Base-by-base conservation (phyloP, 2,113 vertebrate genomes). In the Lutjanus erythropterus region DNA sequence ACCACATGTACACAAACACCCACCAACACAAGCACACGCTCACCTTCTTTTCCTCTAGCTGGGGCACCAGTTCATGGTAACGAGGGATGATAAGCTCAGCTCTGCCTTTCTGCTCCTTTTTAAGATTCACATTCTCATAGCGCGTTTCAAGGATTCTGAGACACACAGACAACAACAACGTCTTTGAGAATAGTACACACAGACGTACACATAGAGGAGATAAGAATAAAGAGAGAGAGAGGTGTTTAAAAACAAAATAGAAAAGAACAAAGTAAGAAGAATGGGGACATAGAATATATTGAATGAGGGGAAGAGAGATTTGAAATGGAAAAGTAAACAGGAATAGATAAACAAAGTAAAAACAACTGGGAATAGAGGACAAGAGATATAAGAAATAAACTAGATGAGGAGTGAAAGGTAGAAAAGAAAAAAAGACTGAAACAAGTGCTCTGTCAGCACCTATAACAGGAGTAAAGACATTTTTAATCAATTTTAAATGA, bases 121-220 rank as follows among this genome's bases (percentile, higher is more conserved):
- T 93, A 86, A 95, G 87, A 81, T 95, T 96, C 88, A 95, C 62
- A 50, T 97, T 96, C 92, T 96, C 94, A 84, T 90, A 96, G 77
- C 80, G 71, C 37, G 88, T 41, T 73, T 72, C 37, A 59, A 72
- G 88, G 88, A 94, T 79, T 85, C 95, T 96, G 88, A 86, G 33
- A 37, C 41, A 85, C 46, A 42, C 33, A 79, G 49, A 65, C 33
- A 69, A 47, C 5, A 14, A 49, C 35, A 84, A 42, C n/a, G 35
- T 67, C 8, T 77, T 56, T 71, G 18, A 75, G 41, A 69, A 50
- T 15, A 68, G 33, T 78, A 62, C 5, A 72, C 49, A 55, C 14
- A 69, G 15, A 27, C n/a, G 74, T 47, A 42, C 33, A 64, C 33
- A 59, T 6, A 47, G 6, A 64, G 21, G 3, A 65, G 35, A 64